Evolutionary conservation across 2,888 invertebrate genomes (phyloP).

Genomic region (Prosapia bicincta): DNA sequence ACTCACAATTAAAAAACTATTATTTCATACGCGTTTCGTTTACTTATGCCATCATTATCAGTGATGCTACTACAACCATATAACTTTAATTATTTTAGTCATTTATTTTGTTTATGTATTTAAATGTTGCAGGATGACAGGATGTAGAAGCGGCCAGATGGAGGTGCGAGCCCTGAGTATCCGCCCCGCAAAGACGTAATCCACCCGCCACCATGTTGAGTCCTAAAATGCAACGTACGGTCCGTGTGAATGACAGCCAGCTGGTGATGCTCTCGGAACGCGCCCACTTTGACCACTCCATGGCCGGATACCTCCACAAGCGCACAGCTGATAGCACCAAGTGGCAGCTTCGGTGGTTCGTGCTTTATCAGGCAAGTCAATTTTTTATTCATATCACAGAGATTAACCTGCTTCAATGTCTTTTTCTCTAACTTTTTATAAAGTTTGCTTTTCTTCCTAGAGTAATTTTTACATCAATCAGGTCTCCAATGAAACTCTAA

Average conservation of each 20-base stretch:
- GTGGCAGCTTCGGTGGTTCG: slow-evolving; percentile 84
- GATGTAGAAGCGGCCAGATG: background rate
- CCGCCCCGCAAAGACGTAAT: background rate
- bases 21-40: no score
- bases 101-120: no score
- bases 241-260: slow-evolving; percentile 82
- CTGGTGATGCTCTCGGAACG: slow-evolving; percentile 72
- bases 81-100: no score
- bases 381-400: no score
- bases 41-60: no score
- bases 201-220: slow-evolving; percentile 57
- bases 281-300: slow-evolving; percentile 80
- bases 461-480: no score
- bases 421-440: no score
- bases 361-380: slow-evolving; percentile 68
- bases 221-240: slow-evolving; percentile 80
- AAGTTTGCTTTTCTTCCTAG: no score
- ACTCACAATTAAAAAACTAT: no score
- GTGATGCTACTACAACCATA: no score
- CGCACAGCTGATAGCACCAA: slow-evolving; percentile 79
- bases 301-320: slow-evolving; percentile 81
- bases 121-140: background rate
- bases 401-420: no score
- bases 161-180: background rate
- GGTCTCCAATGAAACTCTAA: no score